phyloP scores from a whole-genome alignment of 2,113 vertebrate species.

The Sapajus apella region DNA sequence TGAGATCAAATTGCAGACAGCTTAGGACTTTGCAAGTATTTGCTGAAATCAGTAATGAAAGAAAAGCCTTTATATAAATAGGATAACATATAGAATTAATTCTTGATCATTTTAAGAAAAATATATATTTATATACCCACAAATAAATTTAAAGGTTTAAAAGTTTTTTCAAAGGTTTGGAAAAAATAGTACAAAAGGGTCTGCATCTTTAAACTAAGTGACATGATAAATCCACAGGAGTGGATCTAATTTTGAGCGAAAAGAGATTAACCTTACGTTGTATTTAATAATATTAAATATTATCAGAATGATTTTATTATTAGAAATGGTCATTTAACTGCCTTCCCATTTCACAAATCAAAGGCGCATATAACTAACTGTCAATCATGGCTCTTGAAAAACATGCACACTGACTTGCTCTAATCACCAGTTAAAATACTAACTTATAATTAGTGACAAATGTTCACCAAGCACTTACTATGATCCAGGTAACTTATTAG shows the following conservation, averaged over 20 bases:
- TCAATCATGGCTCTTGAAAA: neutral
- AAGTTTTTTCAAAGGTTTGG: neutral
- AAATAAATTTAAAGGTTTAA: neutral
- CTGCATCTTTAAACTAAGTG: neutral
- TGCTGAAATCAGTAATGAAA: conserved; percentile 1
- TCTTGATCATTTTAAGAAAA: neutral
- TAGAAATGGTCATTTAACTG: neutral
- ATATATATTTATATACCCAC: neutral
- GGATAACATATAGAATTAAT: neutral
- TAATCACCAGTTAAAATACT: neutral
- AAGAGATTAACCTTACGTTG: neutral
- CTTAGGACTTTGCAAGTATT: neutral
- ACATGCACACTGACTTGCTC: neutral
- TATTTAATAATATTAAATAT: neutral
- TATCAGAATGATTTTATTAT: conserved; percentile 21
- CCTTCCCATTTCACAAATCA: neutral
- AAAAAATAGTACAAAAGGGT: neutral
- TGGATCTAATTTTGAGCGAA: neutral
- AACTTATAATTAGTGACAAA: neutral
- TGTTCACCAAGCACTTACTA: neutral
- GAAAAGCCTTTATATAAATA: neutral
- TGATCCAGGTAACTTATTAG: neutral
- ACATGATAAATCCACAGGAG: neutral
- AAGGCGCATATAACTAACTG: neutral
- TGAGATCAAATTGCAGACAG: neutral